Base-by-base conservation (phyloP, 2,797 vertebrate genomes). In the Pipistrellus nathusii region DNA sequence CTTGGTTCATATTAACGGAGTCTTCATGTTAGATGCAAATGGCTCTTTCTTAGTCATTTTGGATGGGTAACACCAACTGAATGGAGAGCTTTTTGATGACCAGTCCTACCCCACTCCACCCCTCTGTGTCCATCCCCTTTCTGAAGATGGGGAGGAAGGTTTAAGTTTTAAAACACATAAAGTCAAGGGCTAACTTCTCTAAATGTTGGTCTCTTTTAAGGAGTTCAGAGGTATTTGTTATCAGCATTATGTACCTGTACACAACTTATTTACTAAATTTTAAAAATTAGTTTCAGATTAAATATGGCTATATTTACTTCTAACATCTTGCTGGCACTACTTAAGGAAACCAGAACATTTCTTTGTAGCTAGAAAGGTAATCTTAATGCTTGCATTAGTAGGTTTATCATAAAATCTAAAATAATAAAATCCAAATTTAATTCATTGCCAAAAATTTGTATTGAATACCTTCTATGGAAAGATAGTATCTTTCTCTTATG, bases 371-470 rank as follows among this genome's bases (percentile, higher is more conserved):
- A 66, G 44, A 82, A 94, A 90, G 59, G 71, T 85, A 59, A 92
- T n/a, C 32, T 85, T 82, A 94, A 53, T 87, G 77, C 27, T 85
- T 71, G n/a, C 6, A 44, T 14, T 51, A 46, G 35, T 73, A 55
- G 77, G 25, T 13, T 51, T 93, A 76, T 83, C 64, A 82, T 13
- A 57, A 83, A 80, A 90, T 82, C 57, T 68, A 57, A 93, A 94
- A 77, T 85, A 90, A 93, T 75, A 59, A 71, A 93, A 59, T 88
- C 64, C 15, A 66, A 86, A 75, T 66, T 76, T 81, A 94, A 93
- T 96, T 92, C 46, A 95, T 32, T 87, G 51, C 10, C 32, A 91
- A 41, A 90, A 76, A 91, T 93, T 95, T 90, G 4, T 68, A 66
- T 12, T 53, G 12, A 88, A 25, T 96, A 90, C 8, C n/a, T 91